Percentiles rank a stretch among this genome's conserved stretches.
Conservation (phyloP, 1,140 invertebrate species). For the Lysiphlebus fabarum region DNA sequence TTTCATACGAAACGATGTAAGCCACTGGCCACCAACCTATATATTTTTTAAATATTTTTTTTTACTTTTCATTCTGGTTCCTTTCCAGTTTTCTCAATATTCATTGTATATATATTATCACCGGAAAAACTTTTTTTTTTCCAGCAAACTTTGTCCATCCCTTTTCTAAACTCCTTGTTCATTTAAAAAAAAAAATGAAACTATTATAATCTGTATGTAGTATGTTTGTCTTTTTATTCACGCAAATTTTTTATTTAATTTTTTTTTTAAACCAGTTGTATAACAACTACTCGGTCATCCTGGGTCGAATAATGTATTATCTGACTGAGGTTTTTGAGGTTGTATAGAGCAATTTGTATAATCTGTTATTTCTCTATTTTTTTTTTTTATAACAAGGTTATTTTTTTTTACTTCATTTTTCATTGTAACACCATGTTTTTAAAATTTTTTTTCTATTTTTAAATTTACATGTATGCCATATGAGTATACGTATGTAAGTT, state of each 20-base stretch:
- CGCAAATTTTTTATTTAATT: conserved; percentile 16
- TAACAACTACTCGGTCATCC: conserved; percentile 6
- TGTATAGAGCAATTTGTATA: conserved; percentile 2
- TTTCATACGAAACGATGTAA: conserved; percentile 40
- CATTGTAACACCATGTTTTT: not conserved
- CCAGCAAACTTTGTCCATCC: conserved; percentile 9
- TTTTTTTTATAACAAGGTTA: too few relatives aligned
- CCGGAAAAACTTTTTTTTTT: not conserved
- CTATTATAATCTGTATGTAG: not conserved
- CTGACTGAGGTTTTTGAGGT: conserved; percentile 10
- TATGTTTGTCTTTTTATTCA: conserved; percentile 10
- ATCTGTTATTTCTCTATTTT: conserved; percentile 7
- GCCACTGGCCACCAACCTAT: conserved; percentile 28
- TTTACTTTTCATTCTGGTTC: not conserved
- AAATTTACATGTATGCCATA: not conserved
- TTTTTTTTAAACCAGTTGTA: conserved; percentile 1
- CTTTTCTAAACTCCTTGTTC: not conserved
- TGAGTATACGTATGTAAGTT: not conserved
- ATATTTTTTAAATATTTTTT: conserved; percentile 6
- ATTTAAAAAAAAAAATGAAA: conserved; percentile 7
- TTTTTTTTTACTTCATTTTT: too few relatives aligned
- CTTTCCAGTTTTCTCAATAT: conserved; percentile 5
- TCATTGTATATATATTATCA: not conserved
- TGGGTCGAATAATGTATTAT: conserved; percentile 18
- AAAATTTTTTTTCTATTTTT: not conserved